phyloP scores from a whole-genome alignment of 2,113 vertebrate genomes.

The Megaceryle torquata region DNA sequence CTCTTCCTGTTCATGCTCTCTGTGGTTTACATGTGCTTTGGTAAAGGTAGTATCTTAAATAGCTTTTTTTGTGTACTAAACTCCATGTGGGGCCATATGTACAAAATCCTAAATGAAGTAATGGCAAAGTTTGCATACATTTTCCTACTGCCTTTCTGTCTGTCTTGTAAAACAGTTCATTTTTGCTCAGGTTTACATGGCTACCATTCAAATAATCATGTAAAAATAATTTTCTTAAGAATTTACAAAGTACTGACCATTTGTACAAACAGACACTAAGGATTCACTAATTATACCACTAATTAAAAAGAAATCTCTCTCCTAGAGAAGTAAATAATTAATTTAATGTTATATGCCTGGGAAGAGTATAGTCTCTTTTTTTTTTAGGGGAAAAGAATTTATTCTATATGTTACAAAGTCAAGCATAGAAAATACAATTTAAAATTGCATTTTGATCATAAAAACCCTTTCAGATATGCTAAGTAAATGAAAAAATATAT shows the following conservation, averaged over 20 bases:
- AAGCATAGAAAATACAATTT: slow-evolving; percentile 13
- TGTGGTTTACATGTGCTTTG: not conserved
- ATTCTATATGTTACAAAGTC: not conserved
- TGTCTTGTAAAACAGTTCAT: not conserved
- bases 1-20: slow-evolving; percentile 13
- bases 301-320: not conserved
- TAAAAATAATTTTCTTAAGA: not conserved
- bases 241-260: not conserved
- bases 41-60: not conserved
- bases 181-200: not conserved
- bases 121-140: not conserved
- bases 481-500: slow-evolving; percentile 16
- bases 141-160: not conserved
- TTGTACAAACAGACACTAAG: not conserved
- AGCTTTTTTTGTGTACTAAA: not conserved
- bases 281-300: not conserved
- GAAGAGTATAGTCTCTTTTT: not conserved
- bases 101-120: not conserved
- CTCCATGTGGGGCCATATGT: not conserved
- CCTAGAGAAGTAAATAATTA: not conserved
- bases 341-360: not conserved
- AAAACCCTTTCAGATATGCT: not conserved
- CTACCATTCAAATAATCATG: not conserved
- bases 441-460: slow-evolving; percentile 40
- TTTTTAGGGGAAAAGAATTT: not conserved